Conservation (phyloP, 2,888 invertebrate species). For the Zaprionus bogoriensis region DNA sequence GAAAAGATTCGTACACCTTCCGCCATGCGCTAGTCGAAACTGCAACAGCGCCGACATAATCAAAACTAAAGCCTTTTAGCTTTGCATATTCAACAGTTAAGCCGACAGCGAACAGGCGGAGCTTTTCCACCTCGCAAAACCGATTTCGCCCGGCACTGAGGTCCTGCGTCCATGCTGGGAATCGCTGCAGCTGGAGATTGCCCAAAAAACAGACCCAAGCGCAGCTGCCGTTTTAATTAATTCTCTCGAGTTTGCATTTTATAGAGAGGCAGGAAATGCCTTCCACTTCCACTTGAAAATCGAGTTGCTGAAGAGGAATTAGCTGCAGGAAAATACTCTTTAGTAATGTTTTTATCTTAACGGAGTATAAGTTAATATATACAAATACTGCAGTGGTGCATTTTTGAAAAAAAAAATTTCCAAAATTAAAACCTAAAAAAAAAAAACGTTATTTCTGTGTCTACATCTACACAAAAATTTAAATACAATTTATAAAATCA, state of each 20-base stretch:
- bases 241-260: background rate
- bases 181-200: constrained; percentile 32
- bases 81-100: constrained; percentile 50
- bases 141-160: background rate
- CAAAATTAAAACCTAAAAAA: too few species aligned
- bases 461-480: too few species aligned
- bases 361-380: too few species aligned
- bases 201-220: background rate
- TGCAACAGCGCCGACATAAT: constrained; percentile 13
- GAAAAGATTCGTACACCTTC: constrained; percentile 61
- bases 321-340: too few species aligned
- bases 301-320: too few species aligned
- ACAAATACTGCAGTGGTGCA: too few species aligned
- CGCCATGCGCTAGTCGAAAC: constrained; percentile 39
- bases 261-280: too few species aligned
- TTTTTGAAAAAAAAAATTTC: too few species aligned
- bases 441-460: too few species aligned
- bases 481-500: too few species aligned
- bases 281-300: too few species aligned
- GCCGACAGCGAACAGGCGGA: background rate
- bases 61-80: constrained; percentile 20
- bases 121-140: background rate
- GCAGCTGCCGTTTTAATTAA: background rate
- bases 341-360: too few species aligned
- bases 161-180: constrained; percentile 13